Evolutionary conservation across 2,888 invertebrate species (phyloP).

Genomic region (Fragum sueziense): DNA sequence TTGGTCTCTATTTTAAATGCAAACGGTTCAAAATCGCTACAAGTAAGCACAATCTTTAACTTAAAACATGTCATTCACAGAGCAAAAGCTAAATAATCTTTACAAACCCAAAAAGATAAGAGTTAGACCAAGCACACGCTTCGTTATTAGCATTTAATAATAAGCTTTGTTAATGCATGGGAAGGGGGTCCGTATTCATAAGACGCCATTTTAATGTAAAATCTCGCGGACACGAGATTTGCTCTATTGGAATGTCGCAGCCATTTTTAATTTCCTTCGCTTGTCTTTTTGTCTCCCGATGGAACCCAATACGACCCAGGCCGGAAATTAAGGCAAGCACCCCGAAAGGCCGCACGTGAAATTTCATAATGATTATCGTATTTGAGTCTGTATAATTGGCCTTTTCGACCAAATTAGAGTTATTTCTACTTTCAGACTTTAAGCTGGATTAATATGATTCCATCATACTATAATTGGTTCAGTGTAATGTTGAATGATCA

Average conservation of each 20-base stretch:
- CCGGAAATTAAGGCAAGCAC: constrained; percentile 20
- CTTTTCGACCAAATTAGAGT: too few species aligned
- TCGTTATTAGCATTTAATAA: constrained; percentile 52
- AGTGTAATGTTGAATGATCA: too few species aligned
- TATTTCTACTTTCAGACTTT: too few species aligned
- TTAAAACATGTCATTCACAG: too few species aligned
- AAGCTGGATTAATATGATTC: too few species aligned
- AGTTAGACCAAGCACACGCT: constrained; percentile 14
- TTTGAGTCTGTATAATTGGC: too few species aligned
- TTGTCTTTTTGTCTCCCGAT: background rate
- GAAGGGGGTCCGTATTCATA: constrained; percentile 32
- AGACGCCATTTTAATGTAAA: constrained; percentile 48
- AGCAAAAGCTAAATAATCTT: too few species aligned
- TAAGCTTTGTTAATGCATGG: constrained; percentile 47
- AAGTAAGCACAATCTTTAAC: too few species aligned
- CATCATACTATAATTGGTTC: too few species aligned
- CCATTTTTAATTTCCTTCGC: constrained; percentile 16
- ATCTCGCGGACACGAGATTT: constrained; percentile 47
- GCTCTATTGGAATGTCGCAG: constrained; percentile 8
- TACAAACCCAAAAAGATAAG: too few species aligned
- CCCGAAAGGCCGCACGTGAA: background rate
- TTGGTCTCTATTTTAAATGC: too few species aligned
- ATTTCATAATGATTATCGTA: background rate
- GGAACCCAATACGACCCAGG: background rate
- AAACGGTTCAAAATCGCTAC: too few species aligned